A percentile compares a stretch with the other conserved stretches of the same genome.
phyloP scores from a whole-genome alignment of 2,888 invertebrate species.

The Geophilus truncorum region DNA sequence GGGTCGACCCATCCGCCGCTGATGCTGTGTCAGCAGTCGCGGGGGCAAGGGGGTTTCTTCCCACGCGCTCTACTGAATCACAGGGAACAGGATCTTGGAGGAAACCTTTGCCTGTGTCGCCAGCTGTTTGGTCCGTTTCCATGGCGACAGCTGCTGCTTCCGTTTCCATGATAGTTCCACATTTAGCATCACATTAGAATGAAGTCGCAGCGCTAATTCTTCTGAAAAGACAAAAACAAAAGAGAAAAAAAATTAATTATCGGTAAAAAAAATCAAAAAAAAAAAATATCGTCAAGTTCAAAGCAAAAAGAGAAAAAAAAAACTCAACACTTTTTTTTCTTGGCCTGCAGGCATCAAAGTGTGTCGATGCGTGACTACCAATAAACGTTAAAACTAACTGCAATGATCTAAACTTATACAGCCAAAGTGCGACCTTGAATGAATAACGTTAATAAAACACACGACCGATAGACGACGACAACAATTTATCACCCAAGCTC shows the following conservation, averaged over 20 bases:
- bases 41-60: slow-evolving; percentile 30
- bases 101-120: slow-evolving; percentile 37
- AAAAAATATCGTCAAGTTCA: neutral
- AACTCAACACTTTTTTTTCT: neutral
- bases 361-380: neutral
- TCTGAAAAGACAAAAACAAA: slow-evolving; percentile 29
- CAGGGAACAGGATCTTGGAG: slow-evolving; percentile 30
- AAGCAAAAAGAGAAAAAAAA: too few species aligned
- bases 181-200: slow-evolving; percentile 38
- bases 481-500: neutral
- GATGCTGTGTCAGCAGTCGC: neutral
- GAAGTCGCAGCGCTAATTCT: slow-evolving; percentile 32
- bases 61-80: slow-evolving; percentile 34
- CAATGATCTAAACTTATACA: neutral
- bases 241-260: neutral
- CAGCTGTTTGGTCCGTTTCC: slow-evolving; percentile 37
- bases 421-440: neutral
- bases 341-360: neutral
- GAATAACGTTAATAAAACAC: neutral
- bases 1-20: neutral
- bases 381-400: neutral
- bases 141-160: slow-evolving; percentile 38
- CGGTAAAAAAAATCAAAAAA: neutral
- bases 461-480: neutral
- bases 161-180: slow-evolving; percentile 38